Evolutionary conservation across 2,888 invertebrate genomes (phyloP), one percentile per base, ranked within the genome.

Genomic region (Sesamia inferens): DNA sequence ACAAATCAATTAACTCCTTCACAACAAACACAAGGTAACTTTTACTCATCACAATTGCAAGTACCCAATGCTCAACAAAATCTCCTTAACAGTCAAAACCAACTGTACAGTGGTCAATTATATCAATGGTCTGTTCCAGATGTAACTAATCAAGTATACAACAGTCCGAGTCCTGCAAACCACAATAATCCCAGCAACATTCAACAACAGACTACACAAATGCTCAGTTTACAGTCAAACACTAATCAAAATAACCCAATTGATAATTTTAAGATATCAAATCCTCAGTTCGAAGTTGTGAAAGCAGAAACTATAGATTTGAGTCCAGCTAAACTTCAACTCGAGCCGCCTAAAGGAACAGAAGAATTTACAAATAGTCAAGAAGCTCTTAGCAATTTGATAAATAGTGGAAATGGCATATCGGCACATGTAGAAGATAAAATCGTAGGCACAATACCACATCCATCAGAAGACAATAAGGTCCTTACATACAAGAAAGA

Each of bases 121-220:
- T 96, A 96, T 81, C 92, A 95, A 85, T 89, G 92, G 64, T 92
- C 96, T 44, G 96, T 96, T 62, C 95, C 95, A 71, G 94, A 95
- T 78, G 95, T 96, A 44, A 94, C 94, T 22, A 91, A 87, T 74
- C 91, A 94, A 79, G 89, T 95, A 78, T 93, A 94, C 79, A 95
- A 95, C 76, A 88, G 84, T 72, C 93, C 90, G 68, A 91, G 87
- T 78, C 82, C 89, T 59, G 88, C 82, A 16, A 91, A 90, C 61
- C 68, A 90, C 44, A 76, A 85, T 58, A 87, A 88, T 81, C 66
- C 83, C 19, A 83, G 71, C 67, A 84, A 85, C 68, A 76, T 72
- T 63, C 85, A 82, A 71, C 86, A 90, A 69, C 79, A 86, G 48
- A 85, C 78, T 68, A 83, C 83, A 76, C 83, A 85, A 83, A 85